These are phyloP conservation scores for Eupithecia subfuscata DNA, from an alignment of 2,888 invertebrate species.

Conservation along the genomic window DNA sequence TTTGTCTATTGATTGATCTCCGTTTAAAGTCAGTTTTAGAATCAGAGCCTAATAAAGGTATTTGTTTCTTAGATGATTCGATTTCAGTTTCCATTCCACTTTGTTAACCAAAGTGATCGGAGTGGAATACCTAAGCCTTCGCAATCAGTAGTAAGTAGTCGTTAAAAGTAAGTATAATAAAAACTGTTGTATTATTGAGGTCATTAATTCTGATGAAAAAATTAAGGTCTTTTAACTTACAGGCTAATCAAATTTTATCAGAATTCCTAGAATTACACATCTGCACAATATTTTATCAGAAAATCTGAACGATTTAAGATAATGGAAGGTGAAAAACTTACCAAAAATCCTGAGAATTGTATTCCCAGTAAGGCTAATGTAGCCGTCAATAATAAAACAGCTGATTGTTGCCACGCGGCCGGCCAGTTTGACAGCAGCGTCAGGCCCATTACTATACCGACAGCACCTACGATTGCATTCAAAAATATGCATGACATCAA, in stretches of 20 bases:
- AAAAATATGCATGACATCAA: neutral
- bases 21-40: no score
- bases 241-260: no score
- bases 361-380: conserved; percentile 61
- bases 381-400: conserved; percentile 53
- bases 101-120: no score
- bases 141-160: no score
- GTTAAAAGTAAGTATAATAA: no score
- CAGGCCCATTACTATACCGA: conserved; percentile 62
- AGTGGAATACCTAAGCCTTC: neutral
- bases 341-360: conserved; percentile 72
- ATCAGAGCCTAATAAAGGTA: neutral
- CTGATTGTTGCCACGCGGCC: conserved; percentile 50
- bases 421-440: conserved; percentile 57
- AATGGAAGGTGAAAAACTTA: conserved; percentile 37
- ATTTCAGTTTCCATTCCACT: neutral
- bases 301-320: neutral
- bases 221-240: no score
- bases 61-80: neutral
- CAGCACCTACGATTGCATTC: conserved; percentile 56
- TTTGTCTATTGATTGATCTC: no score
- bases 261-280: neutral
- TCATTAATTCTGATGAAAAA: no score
- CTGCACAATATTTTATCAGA: no score
- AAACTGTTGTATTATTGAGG: no score